Percentiles rank a stretch among this genome's conserved stretches.
Evolutionary conservation across 2,797 vertebrate species (phyloP).

Genomic region (Chloroceryle inda): DNA sequence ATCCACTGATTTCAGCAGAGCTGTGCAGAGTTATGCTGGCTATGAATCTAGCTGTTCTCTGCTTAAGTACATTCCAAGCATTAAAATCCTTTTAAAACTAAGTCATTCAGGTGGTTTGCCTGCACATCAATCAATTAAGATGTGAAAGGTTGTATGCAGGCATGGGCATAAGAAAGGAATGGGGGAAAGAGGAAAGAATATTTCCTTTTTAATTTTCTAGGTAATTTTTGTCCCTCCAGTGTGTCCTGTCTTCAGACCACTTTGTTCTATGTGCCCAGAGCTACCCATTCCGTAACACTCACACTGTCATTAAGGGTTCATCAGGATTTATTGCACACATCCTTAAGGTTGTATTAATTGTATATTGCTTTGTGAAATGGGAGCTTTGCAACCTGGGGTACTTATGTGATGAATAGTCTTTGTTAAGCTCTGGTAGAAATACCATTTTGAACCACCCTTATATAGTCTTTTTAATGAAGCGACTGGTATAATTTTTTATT

Average conservation of each 20-base stretch:
- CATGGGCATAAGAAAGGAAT: not conserved
- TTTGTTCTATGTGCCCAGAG: not conserved
- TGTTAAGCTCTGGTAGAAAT: not conserved
- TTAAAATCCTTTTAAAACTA: constrained; percentile 3
- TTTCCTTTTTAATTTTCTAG: not conserved
- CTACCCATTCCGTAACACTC: not conserved
- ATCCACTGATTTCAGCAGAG: constrained; percentile 48
- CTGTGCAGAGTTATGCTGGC: constrained; percentile 1
- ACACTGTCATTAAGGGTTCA: not conserved
- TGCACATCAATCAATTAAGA: constrained; percentile 8
- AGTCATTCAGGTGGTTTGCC: constrained; percentile 16
- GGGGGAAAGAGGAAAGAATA: not conserved
- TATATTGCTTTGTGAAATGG: not conserved
- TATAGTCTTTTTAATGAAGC: not conserved
- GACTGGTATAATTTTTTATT: not conserved
- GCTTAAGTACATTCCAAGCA: constrained; percentile 14
- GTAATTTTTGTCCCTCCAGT: not conserved
- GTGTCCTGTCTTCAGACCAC: not conserved
- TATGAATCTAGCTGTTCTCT: constrained; percentile 22
- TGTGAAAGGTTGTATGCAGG: not conserved
- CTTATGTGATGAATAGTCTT: not conserved
- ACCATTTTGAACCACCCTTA: not conserved
- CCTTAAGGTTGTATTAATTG: constrained; percentile 9
- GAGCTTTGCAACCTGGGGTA: not conserved
- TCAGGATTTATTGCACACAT: constrained; percentile 25